Evolutionary conservation across 2,113 vertebrate genomes (phyloP).

Genomic region (Hystrix brachyura): DNA sequence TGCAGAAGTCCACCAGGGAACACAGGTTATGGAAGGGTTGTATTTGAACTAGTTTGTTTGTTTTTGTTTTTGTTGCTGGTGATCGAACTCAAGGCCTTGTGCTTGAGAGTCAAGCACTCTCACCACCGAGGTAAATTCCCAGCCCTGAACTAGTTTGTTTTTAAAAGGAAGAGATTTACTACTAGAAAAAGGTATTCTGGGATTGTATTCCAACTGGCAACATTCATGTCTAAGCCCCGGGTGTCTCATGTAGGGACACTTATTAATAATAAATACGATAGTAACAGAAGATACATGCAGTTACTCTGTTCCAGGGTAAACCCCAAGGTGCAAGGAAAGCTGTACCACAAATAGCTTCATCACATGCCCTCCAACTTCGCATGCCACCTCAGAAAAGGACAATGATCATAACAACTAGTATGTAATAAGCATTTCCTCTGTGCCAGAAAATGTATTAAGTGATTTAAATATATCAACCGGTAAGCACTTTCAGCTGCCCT

Average conservation of each 20-base stretch:
- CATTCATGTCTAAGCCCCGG: not conserved
- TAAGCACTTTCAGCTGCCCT: not conserved
- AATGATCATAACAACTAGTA: slow-evolving; percentile 47
- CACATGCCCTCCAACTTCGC: not conserved
- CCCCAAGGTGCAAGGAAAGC: not conserved
- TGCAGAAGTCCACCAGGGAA: not conserved
- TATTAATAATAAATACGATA: not conserved
- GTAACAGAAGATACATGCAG: not conserved
- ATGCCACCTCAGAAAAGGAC: slow-evolving; percentile 18
- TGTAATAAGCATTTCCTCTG: slow-evolving; percentile 48
- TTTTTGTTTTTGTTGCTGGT: no score
- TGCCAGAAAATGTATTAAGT: not conserved
- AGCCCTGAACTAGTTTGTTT: not conserved
- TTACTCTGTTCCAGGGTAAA: not conserved
- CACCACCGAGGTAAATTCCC: no score
- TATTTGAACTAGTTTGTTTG: not conserved
- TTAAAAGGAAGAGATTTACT: not conserved
- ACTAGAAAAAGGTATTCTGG: not conserved
- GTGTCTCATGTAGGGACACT: not conserved
- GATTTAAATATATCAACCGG: not conserved
- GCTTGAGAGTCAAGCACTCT: no score
- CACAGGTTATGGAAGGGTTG: not conserved
- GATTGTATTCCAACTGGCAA: not conserved
- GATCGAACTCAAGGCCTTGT: no score
- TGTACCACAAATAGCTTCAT: not conserved